Evolutionary conservation across 1,140 invertebrate genomes (phyloP), one percentile per base, ranked within the genome.

Genomic region (Uloborus diversus): DNA sequence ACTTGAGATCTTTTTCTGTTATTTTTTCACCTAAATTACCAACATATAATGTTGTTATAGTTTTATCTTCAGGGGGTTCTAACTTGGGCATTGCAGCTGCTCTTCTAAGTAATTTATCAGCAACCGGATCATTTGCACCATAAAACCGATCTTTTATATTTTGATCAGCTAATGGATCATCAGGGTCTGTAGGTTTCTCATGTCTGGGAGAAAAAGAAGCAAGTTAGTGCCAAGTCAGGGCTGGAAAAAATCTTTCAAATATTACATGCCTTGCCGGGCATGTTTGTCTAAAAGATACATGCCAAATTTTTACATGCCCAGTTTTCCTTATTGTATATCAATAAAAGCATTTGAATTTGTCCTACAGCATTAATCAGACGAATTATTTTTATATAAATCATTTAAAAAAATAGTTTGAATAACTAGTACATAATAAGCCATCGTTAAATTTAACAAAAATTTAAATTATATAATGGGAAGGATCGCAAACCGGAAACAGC

Each of bases 141-240:
- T 99, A 99, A 85, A 98, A 99, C 82, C 93, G 87, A 88, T 99
- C 98, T 86, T 98, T 98, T 70, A 99, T 99, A 86, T 99, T 99
- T 86, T 99, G 98, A 89, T 99, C 96, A 17, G 96, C 96, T 3
- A 99, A 87, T 9, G 98, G 98, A 90, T 99, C 98, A 88, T 99
- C 98, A 0, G 98, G 98, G 89, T 99, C 98, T 23, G 96, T 99
- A 2, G 98, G 98, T 85, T 98, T 99, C 86, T 99, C 98, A 85
- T 99, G 98, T 25, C 98, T 90, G 80, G 23, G 83, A 73, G 81
- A 57, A 75, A 23, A 83, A 28, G 57, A 53, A 76, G n/a, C 61
- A 70, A 42, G 57, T 30, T 51, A 61, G 13, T n/a, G n/a, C n/a
- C n/a, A n/a, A n/a, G n/a, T n/a, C n/a, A n/a, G n/a, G n/a, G 32